phyloP scores from a whole-genome alignment of 37 sponge, comb jelly and placozoan genomes.

The Geodia barretti region DNA sequence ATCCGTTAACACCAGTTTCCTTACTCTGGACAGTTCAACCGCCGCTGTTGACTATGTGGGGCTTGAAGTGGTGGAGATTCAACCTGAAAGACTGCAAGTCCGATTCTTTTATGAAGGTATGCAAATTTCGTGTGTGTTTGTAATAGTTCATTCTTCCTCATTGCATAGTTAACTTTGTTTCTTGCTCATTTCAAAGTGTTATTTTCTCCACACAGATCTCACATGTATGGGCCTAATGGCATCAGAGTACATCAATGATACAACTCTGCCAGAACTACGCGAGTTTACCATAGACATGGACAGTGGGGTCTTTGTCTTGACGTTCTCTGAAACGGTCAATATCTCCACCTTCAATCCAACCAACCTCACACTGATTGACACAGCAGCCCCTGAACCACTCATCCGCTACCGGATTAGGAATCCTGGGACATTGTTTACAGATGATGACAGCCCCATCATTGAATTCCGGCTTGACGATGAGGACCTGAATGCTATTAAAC shows the following conservation, averaged over 20 bases:
- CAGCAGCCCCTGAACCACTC: slow-evolving; percentile 2
- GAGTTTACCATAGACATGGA: slow-evolving; percentile 72
- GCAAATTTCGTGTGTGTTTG: neutral
- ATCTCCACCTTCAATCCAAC: slow-evolving; percentile 59
- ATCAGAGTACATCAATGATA: slow-evolving; percentile 71
- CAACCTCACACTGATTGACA: slow-evolving; percentile 62
- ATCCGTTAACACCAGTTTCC: slow-evolving; percentile 48
- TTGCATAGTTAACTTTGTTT: too few species aligned
- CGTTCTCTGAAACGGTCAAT: slow-evolving; percentile 86
- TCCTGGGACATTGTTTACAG: slow-evolving; percentile 48
- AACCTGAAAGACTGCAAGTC: slow-evolving; percentile 21
- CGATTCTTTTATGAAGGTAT: slow-evolving; percentile 62
- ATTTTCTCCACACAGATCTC: slow-evolving; percentile 48
- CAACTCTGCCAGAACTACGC: slow-evolving; percentile 57
- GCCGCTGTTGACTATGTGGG: slow-evolving; percentile 61
- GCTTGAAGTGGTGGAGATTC: slow-evolving; percentile 15
- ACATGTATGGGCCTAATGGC: slow-evolving; percentile 80
- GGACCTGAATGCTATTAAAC: slow-evolving; percentile 81
- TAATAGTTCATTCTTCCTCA: too few species aligned
- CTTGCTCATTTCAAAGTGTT: neutral
- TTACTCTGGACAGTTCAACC: slow-evolving; percentile 33
- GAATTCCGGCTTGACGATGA: slow-evolving; percentile 32
- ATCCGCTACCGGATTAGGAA: slow-evolving; percentile 43
- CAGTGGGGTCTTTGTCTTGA: slow-evolving; percentile 50
- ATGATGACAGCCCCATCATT: slow-evolving; percentile 55